Evolutionary conservation across 2,797 vertebrate genomes (phyloP).

Genomic region (Characodon lateralis): DNA sequence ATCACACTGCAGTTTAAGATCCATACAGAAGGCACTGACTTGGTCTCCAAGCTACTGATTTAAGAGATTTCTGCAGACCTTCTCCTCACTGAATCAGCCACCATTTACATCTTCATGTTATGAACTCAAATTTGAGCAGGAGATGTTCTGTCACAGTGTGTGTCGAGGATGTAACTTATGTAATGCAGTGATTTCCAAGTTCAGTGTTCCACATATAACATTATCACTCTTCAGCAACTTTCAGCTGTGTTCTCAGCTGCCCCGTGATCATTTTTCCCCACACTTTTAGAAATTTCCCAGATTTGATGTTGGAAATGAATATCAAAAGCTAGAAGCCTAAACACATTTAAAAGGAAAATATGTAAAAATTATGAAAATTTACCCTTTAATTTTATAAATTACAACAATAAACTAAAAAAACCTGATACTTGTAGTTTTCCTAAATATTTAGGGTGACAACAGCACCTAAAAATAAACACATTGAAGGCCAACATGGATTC

Average conservation of each 20-base stretch:
- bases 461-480: too few relatives aligned
- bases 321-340: neutral
- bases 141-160: neutral
- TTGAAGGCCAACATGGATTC: neutral
- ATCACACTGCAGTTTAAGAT: neutral
- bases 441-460: neutral
- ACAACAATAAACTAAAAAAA: neutral
- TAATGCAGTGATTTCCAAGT: neutral
- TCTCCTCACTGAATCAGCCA: neutral
- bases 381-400: neutral
- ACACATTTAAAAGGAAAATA: neutral
- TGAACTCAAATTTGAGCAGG: neutral
- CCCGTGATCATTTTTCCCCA: neutral
- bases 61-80: neutral
- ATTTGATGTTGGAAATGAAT: neutral
- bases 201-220: neutral
- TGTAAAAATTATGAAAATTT: neutral
- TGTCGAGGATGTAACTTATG: neutral
- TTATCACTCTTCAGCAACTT: neutral
- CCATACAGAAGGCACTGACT: neutral
- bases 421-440: neutral
- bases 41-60: neutral
- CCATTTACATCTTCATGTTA: neutral
- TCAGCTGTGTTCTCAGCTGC: neutral
- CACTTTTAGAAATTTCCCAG: neutral